Conservation (phyloP, 2,888 invertebrate genomes). For the Hoplodrina blanda region DNA sequence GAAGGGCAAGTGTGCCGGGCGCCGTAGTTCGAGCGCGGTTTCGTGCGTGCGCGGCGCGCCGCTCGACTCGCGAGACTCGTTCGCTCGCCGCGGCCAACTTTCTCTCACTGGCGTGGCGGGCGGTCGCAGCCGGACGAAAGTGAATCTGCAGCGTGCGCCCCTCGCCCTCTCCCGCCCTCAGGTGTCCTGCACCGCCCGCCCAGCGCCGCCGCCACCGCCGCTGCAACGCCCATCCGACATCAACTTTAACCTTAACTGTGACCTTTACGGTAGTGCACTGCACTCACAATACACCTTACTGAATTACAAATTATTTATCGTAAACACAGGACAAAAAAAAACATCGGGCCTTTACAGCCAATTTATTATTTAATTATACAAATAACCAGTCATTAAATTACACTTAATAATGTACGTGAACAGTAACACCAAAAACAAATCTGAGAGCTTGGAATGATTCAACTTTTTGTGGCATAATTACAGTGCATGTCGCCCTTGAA, state of each 20-base stretch:
- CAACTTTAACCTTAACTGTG: conserved; percentile 89
- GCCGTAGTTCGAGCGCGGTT: conserved; percentile 76
- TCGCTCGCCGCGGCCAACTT: conserved; percentile 90
- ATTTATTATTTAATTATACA: conserved; percentile 5
- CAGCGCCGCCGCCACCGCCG: conserved; percentile 75
- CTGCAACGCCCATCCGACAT: conserved; percentile 84
- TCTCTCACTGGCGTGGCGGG: conserved; percentile 90
- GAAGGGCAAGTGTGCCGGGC: conserved; percentile 73
- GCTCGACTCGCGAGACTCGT: conserved; percentile 88
- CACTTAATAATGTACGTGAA: not conserved
- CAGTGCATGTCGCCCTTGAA: conserved; percentile 54
- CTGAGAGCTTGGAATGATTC: conserved; percentile 18
- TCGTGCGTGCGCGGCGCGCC: conserved; percentile 85
- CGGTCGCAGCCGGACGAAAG: conserved; percentile 89
- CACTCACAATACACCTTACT: conserved; percentile 71
- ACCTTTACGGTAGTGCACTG: conserved; percentile 88
- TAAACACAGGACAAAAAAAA: conserved; percentile 6
- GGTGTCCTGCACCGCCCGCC: conserved; percentile 82
- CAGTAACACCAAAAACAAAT: conserved; percentile 21
- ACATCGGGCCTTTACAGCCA: not conserved
- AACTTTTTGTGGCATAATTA: conserved; percentile 48
- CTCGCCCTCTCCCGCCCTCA: conserved; percentile 75
- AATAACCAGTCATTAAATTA: conserved; percentile 12
- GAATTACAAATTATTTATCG: conserved; percentile 48
- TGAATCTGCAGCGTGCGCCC: conserved; percentile 88